Evolutionary conservation across 2,113 vertebrate species (phyloP), one percentile per base, ranked within the genome.

Genomic region (Callocephalon fimbriatum): DNA sequence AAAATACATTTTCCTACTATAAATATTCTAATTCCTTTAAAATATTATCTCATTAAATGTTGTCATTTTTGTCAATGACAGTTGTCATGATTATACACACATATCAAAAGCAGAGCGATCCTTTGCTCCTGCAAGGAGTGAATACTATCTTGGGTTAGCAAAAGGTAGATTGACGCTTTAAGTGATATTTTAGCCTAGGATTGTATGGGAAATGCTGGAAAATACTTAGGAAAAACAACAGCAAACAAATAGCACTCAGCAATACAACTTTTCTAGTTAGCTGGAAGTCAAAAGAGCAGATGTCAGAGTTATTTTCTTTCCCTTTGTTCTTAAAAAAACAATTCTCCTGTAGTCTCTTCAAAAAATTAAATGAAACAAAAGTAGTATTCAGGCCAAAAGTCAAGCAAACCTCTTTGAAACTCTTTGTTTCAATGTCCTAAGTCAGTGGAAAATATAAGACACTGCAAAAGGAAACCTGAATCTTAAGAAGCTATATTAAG

Each of bases 191-290:
- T 89, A 80, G 95, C 58, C 20, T 79, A 68, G 54, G 38, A 59
- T 77, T 91, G 84, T 71, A 68, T 83, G 91, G 70, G 35, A 95
- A 86, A 70, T 87, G 32, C 75, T 53, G 59, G 78, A 97, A 95
- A 97, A 78, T 32, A 74, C 78, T 90, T 87, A 63, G 79, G 45
- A 67, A 82, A 93, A 97, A 71, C 48, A 77, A 77, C 74, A 95
- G 25, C 53, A 65, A 85, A 56, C 59, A 87, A 95, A 42, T 86
- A 96, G 93, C 89, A 63, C 56, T 86, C 88, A 96, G 95, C 45
- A 97, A 81, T 95, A 70, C 25, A 77, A 72, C 65, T 94, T 92
- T 77, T 90, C 56, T 95, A 97, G 91, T 85, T 93, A 97, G 77
- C 80, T 95, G 38, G 54, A 91, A 97, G 95, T 92, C 67, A 95